Conservation (phyloP, 2,888 invertebrate genomes). For the Octonoba sinensis region DNA sequence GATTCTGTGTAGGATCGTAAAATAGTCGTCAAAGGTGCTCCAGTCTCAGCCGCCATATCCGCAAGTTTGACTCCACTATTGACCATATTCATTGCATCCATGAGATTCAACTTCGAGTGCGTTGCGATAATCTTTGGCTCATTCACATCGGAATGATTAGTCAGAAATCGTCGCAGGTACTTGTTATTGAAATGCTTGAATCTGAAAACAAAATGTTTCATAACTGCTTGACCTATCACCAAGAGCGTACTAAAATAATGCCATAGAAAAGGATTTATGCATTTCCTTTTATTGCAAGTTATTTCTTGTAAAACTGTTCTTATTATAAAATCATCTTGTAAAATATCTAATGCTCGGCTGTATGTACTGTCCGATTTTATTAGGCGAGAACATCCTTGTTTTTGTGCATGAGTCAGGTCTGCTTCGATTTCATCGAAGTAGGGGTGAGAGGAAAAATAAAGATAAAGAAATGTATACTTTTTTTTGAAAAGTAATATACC, state of each 20-base stretch:
- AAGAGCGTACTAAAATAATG: no score
- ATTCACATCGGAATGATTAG: slow-evolving; percentile 81
- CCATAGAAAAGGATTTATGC: no score
- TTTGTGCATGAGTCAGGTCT: no score
- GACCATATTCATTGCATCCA: slow-evolving; percentile 92
- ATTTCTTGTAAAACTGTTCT: no score
- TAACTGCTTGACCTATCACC: neutral
- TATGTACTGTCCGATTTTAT: no score
- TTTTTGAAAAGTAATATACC: no score
- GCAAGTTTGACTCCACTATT: slow-evolving; percentile 27
- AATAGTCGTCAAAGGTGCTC: slow-evolving; percentile 87
- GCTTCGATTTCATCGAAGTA: no score
- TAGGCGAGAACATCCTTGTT: no score
- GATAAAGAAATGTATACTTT: no score
- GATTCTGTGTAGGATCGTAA: slow-evolving; percentile 84
- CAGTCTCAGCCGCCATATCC: slow-evolving; percentile 13
- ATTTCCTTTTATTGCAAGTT: slow-evolving; percentile 1
- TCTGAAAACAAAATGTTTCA: slow-evolving; percentile 71
- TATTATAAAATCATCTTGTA: no score
- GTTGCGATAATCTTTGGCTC: slow-evolving; percentile 95
- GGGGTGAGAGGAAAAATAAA: no score
- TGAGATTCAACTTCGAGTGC: slow-evolving; percentile 92
- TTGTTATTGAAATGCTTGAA: slow-evolving; percentile 95
- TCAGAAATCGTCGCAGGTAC: slow-evolving; percentile 80
- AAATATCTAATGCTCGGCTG: no score